These are phyloP conservation scores for Myotis pilosus DNA, from an alignment of 2,797 vertebrate genomes.

Conservation along the genomic window DNA sequence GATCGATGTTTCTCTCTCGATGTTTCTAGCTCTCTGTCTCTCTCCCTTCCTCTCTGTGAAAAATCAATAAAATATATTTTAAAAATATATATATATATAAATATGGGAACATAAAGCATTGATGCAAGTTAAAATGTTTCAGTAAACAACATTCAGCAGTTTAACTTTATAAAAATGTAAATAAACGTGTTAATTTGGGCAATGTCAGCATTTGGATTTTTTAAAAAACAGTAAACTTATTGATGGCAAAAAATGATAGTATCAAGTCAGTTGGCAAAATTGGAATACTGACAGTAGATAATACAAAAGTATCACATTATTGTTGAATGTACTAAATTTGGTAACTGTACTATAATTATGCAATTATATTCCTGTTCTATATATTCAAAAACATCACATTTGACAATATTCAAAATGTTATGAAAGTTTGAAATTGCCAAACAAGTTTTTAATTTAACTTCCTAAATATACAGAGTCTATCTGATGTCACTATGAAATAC, in stretches of 20 bases:
- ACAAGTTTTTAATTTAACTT: not conserved
- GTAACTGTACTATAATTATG: not conserved
- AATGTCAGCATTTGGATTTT: constrained; percentile 88
- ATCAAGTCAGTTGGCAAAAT: not conserved
- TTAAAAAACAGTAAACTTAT: constrained; percentile 87
- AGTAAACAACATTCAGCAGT: too few relatives aligned
- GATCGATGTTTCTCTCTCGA: too few relatives aligned
- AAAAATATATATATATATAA: too few relatives aligned
- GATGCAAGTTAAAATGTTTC: too few relatives aligned
- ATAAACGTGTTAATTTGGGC: constrained; percentile 71
- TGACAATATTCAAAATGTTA: not conserved
- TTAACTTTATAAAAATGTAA: too few relatives aligned
- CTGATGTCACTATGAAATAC: not conserved
- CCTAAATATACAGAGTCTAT: not conserved
- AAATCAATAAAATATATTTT: too few relatives aligned
- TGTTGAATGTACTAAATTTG: not conserved
- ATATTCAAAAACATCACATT: not conserved
- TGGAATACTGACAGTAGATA: not conserved
- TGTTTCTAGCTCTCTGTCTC: too few relatives aligned
- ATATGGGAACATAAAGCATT: too few relatives aligned
- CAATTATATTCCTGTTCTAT: not conserved
- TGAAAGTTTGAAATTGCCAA: not conserved
- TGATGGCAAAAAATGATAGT: constrained; percentile 75
- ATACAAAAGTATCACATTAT: not conserved
- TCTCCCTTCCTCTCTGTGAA: too few relatives aligned